A percentile compares a stretch with the other conserved stretches of the same genome.
phyloP scores from a whole-genome alignment of 2,888 invertebrate genomes.

The Spodoptera littoralis region DNA sequence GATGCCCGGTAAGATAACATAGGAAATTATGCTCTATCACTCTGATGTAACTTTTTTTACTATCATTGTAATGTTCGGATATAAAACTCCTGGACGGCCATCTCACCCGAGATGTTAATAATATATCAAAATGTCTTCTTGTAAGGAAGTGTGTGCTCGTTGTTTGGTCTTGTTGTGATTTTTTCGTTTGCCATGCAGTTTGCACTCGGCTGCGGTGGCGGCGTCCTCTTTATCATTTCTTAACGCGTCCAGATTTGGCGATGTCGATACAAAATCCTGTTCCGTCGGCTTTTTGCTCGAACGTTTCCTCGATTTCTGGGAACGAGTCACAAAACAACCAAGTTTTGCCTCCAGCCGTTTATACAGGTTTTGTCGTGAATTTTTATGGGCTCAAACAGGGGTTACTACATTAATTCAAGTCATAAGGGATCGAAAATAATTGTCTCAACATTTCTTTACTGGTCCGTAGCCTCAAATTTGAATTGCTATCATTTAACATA shows the following conservation, averaged over 20 bases:
- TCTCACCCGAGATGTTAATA: slow-evolving; percentile 41
- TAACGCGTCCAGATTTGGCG: slow-evolving; percentile 87
- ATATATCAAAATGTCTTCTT: slow-evolving; percentile 62
- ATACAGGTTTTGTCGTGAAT: slow-evolving; percentile 87
- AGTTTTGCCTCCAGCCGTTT: slow-evolving; percentile 83
- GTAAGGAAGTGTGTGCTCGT: slow-evolving; percentile 63
- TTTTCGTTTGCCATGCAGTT: slow-evolving; percentile 65
- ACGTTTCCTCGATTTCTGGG: slow-evolving; percentile 87
- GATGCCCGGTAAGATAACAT: slow-evolving; percentile 52
- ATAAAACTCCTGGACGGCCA: slow-evolving; percentile 34
- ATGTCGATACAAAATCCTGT: slow-evolving; percentile 87
- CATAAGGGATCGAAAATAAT: slow-evolving; percentile 71
- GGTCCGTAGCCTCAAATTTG: slow-evolving; percentile 41
- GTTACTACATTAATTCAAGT: slow-evolving; percentile 77
- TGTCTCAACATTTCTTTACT: slow-evolving; percentile 51
- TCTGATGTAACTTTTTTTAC: slow-evolving; percentile 56
- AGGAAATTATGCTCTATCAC: slow-evolving; percentile 61
- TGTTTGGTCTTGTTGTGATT: slow-evolving; percentile 65
- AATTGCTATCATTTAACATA: slow-evolving; percentile 40
- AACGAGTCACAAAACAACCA: slow-evolving; percentile 83
- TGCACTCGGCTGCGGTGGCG: slow-evolving; percentile 70
- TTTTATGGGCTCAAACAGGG: slow-evolving; percentile 80
- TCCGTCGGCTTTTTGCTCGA: slow-evolving; percentile 83
- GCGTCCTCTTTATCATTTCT: slow-evolving; percentile 86
- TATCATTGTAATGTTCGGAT: slow-evolving; percentile 35